Evolutionary conservation across 2,797 vertebrate genomes (phyloP).

Genomic region (Sphenodon punctatus): DNA sequence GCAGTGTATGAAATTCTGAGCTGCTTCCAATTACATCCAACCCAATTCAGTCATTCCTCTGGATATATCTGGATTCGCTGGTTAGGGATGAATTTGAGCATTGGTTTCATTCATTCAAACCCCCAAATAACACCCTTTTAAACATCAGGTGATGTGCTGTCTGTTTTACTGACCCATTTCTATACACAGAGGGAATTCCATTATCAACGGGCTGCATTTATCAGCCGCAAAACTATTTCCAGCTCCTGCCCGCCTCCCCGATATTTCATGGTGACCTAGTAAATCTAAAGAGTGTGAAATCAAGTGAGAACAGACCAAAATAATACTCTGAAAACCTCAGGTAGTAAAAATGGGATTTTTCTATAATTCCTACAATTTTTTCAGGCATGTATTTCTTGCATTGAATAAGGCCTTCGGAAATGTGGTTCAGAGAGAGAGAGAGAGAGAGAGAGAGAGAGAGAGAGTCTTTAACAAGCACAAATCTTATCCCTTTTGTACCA

Average conservation of each 20-base stretch:
- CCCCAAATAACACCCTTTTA: background rate
- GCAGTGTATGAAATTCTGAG: background rate
- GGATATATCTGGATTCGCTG: background rate
- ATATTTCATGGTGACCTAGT: slow-evolving; percentile 3
- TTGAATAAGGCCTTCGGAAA: slow-evolving; percentile 5
- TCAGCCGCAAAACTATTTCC: background rate
- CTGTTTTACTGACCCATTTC: background rate
- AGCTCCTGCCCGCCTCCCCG: too few species aligned
- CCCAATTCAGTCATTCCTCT: background rate
- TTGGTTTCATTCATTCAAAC: background rate
- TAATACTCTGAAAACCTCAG: slow-evolving; percentile 4
- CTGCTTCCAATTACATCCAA: background rate
- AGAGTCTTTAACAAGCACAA: background rate
- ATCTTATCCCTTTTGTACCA: too few species aligned
- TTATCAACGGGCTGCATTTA: background rate
- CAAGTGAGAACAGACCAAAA: slow-evolving; percentile 31
- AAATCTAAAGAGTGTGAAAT: slow-evolving; percentile 8
- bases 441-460: too few species aligned
- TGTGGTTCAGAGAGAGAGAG: background rate
- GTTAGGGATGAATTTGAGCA: background rate
- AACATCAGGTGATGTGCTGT: background rate
- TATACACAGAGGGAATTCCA: background rate
- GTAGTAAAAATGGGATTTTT: background rate
- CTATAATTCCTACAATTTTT: background rate
- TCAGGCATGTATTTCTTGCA: background rate